phyloP scores from a whole-genome alignment of 2,888 invertebrate species.

The Lampropteryx suffumata region DNA sequence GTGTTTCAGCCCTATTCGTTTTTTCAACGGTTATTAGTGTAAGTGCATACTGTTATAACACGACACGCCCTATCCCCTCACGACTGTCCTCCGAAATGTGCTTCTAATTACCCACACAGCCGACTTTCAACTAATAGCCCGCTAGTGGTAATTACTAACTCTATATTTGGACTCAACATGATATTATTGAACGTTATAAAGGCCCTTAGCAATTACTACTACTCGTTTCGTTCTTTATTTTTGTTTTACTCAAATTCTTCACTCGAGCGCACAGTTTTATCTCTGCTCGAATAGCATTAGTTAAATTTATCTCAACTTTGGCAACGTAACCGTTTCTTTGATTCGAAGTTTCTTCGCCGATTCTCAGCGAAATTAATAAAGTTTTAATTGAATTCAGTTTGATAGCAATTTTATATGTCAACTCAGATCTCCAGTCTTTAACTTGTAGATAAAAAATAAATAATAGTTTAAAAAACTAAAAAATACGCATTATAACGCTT shows the following conservation, averaged over 20 bases:
- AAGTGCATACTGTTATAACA: constrained; percentile 50
- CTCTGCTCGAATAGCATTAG: constrained; percentile 71
- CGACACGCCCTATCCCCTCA: constrained; percentile 43
- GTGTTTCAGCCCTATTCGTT: constrained; percentile 43
- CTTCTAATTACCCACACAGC: constrained; percentile 62
- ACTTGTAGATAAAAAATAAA: constrained; percentile 22
- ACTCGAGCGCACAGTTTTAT: constrained; percentile 53
- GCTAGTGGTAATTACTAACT: constrained; percentile 55
- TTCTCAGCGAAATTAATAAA: constrained; percentile 78
- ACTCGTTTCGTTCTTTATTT: background rate
- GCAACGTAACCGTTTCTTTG: constrained; percentile 67
- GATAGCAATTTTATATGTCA: constrained; percentile 66
- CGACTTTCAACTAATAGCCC: constrained; percentile 65
- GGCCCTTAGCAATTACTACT: constrained; percentile 18
- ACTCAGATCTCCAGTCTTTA: constrained; percentile 43
- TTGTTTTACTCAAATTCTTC: constrained; percentile 19
- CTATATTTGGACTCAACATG: constrained; percentile 54
- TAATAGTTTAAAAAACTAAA: no score
- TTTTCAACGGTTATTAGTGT: constrained; percentile 47
- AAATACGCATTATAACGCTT: no score
- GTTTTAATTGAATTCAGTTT: constrained; percentile 77
- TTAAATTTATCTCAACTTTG: constrained; percentile 64
- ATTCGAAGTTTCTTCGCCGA: constrained; percentile 64
- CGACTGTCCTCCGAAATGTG: constrained; percentile 56
- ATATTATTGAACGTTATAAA: constrained; percentile 26